Conservation (phyloP, 2,797 vertebrate species). For the Tympanoctomys barrerae region DNA sequence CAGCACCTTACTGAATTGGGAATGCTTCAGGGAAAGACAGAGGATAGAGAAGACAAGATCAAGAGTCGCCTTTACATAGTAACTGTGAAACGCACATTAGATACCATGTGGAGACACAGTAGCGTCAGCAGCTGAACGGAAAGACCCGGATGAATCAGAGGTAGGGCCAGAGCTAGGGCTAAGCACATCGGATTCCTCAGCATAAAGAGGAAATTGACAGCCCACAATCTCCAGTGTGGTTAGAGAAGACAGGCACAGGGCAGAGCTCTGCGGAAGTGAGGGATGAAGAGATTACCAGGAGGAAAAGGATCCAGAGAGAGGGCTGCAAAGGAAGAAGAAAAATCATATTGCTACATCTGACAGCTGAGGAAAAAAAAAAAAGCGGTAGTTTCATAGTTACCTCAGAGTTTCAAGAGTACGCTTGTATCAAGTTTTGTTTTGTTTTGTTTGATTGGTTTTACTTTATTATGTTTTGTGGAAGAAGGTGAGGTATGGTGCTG, state of each 20-base stretch:
- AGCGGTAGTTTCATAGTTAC: neutral
- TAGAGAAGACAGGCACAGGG: neutral
- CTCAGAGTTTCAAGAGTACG: neutral
- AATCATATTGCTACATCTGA: neutral
- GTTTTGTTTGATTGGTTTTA: neutral
- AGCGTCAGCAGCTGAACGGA: neutral
- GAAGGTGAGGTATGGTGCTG: neutral
- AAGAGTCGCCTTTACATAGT: neutral
- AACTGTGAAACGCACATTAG: neutral
- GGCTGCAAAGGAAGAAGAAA: neutral
- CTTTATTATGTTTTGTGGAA: neutral
- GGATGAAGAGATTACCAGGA: neutral
- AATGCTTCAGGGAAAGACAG: neutral
- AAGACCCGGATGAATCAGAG: neutral
- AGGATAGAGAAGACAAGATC: neutral
- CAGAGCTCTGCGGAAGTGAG: accelerated
- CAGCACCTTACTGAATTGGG: neutral
- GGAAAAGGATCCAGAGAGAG: neutral
- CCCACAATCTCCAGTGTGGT: neutral
- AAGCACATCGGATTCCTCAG: neutral
- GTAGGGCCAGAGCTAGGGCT: neutral
- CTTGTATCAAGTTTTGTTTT: neutral
- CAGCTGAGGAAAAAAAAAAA: neutral
- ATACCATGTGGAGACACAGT: neutral
- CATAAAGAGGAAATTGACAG: neutral